Evolutionary conservation across 1,140 invertebrate genomes (phyloP).

Genomic region (Anadara kagoshimensis): DNA sequence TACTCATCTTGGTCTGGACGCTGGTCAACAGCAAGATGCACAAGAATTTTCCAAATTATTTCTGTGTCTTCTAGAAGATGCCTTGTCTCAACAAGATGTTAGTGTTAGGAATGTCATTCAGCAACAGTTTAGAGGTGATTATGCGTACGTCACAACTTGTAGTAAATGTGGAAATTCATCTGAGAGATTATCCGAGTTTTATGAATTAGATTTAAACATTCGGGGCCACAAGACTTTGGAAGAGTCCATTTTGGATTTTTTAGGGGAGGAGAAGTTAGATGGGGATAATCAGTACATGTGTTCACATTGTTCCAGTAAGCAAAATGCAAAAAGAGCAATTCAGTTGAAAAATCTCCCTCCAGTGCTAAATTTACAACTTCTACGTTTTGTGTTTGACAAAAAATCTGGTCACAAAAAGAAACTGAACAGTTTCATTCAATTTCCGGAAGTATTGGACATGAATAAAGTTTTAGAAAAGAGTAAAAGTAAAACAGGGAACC

Average conservation of each 20-base stretch:
- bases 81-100: slow-evolving; percentile 45
- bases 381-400: slow-evolving; percentile 83
- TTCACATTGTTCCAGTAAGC: slow-evolving; percentile 78
- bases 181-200: slow-evolving; percentile 79
- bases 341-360: slow-evolving; percentile 79
- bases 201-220: slow-evolving; percentile 81
- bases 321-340: slow-evolving; percentile 80
- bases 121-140: slow-evolving; percentile 80
- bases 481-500: slow-evolving; percentile 13
- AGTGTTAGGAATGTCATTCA: slow-evolving; percentile 77
- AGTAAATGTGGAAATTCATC: slow-evolving; percentile 79
- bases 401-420: slow-evolving; percentile 82
- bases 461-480: slow-evolving; percentile 73
- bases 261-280: slow-evolving; percentile 80
- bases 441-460: slow-evolving; percentile 83
- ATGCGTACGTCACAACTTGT: slow-evolving; percentile 81
- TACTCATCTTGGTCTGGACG: slow-evolving; percentile 80
- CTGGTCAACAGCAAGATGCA: slow-evolving; percentile 81
- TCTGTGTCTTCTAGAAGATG: slow-evolving; percentile 77
- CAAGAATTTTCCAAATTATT: slow-evolving; percentile 85
- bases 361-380: slow-evolving; percentile 82
- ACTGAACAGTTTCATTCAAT: slow-evolving; percentile 80
- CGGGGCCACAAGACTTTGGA: slow-evolving; percentile 77
- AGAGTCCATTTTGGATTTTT: slow-evolving; percentile 80
- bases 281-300: slow-evolving; percentile 83